phyloP scores from a whole-genome alignment of 1,140 invertebrate genomes.

The Cyphomyrmex costatus region DNA sequence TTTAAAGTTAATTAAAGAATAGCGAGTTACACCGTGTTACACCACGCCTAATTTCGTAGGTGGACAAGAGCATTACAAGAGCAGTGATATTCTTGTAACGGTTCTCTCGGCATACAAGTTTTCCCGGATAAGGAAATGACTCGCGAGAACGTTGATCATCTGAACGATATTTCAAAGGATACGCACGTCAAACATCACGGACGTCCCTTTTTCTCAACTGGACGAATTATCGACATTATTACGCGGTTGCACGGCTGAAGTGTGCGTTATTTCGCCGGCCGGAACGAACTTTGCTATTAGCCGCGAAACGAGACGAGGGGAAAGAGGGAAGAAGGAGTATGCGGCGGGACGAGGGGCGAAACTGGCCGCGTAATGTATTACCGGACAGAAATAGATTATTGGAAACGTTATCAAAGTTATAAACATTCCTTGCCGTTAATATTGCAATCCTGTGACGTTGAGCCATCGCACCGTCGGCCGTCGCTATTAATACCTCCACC shows the following conservation, averaged over 20 bases:
- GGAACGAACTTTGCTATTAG: constrained; percentile 76
- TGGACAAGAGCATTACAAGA: background rate
- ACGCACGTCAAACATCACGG: constrained; percentile 25
- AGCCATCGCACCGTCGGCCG: constrained; percentile 40
- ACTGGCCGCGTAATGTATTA: constrained; percentile 74
- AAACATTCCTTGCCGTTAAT: constrained; percentile 75
- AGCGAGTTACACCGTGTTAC: background rate
- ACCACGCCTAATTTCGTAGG: background rate
- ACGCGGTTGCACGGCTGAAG: constrained; percentile 61
- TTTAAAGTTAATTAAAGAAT: constrained; percentile 15
- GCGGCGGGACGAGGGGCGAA: constrained; percentile 38
- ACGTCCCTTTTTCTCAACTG: background rate
- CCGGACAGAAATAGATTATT: constrained; percentile 75
- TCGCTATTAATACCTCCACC: constrained; percentile 68
- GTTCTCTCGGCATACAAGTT: background rate
- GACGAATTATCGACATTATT: constrained; percentile 72
- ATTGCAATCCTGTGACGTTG: constrained; percentile 57
- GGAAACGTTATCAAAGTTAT: constrained; percentile 76
- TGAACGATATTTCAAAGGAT: constrained; percentile 13
- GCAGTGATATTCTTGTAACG: constrained; percentile 5
- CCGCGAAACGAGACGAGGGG: background rate
- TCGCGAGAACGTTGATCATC: constrained; percentile 11
- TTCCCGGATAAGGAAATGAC: constrained; percentile 32
- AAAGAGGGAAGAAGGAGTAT: background rate
- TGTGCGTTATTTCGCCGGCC: constrained; percentile 66